Percentiles rank a stretch among this genome's conserved stretches.
These are phyloP conservation scores for Australoheros scitulus DNA, from an alignment of 2,113 vertebrate genomes.

Conservation along the genomic window DNA sequence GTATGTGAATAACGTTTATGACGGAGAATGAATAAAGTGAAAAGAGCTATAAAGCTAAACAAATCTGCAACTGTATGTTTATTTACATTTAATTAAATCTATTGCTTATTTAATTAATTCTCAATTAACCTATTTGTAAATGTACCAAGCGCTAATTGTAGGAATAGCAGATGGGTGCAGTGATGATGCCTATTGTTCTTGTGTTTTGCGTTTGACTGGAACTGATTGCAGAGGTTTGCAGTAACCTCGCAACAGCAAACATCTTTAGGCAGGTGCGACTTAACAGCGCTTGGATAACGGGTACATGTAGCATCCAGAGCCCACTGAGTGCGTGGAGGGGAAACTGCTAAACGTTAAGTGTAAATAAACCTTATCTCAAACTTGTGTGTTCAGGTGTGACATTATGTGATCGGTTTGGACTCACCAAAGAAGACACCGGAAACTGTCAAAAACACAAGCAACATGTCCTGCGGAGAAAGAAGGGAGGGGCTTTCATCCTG, in stretches of 20 bases:
- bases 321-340: not conserved
- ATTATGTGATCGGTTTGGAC: not conserved
- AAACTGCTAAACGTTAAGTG: not conserved
- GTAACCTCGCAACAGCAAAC: not conserved
- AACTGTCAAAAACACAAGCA: not conserved
- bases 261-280: not conserved
- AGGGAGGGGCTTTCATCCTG: no score
- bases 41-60: not conserved
- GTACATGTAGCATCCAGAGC: not conserved
- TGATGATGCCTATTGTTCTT: not conserved
- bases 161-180: not conserved
- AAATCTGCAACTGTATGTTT: not conserved
- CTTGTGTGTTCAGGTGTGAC: not conserved
- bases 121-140: not conserved
- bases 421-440: not conserved
- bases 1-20: not conserved
- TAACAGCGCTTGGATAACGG: not conserved
- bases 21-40: not conserved
- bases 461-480: not conserved
- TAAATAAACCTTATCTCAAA: not conserved
- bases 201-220: not conserved
- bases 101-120: no score
- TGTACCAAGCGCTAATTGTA: not conserved
- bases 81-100: no score
- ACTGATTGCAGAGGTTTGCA: not conserved